These are phyloP conservation scores for Botrylloides violaceus DNA, from an alignment of 23 tunicate species.

Conservation along the genomic window DNA sequence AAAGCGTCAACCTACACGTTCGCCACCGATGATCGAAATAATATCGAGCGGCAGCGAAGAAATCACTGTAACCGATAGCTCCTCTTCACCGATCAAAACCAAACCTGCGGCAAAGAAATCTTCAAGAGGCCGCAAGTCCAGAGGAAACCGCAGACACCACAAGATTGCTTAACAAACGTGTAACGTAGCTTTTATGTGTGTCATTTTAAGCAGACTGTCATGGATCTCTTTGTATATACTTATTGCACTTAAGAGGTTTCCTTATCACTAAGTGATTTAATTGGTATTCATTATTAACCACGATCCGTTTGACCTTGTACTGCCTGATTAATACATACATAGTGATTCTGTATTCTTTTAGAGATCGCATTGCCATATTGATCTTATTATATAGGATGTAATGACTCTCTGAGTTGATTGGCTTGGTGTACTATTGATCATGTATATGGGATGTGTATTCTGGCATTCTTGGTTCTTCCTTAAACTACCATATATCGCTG, in stretches of 20 bases:
- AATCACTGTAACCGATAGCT: no score
- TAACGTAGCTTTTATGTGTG: no score
- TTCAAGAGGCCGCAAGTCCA: background rate
- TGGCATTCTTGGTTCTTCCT: background rate
- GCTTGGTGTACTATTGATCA: no score
- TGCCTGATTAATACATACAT: background rate
- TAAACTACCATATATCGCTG: background rate
- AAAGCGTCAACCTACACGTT: conserved; percentile 63
- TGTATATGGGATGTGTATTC: background rate
- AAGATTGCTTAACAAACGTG: background rate
- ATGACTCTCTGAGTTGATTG: no score
- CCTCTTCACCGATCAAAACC: background rate
- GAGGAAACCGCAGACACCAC: background rate
- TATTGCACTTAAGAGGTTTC: background rate
- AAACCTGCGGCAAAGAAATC: background rate
- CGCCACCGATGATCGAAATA: conserved; percentile 42
- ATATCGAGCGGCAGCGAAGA: background rate
- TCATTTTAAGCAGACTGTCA: background rate
- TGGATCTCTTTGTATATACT: background rate
- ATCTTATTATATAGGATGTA: no score
- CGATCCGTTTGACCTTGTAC: background rate
- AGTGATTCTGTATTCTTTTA: no score
- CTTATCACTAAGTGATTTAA: background rate
- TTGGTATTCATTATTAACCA: background rate
- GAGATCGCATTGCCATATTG: no score